Base-by-base conservation (phyloP, 2,888 invertebrate species). In the Hymenopus coronatus region DNA sequence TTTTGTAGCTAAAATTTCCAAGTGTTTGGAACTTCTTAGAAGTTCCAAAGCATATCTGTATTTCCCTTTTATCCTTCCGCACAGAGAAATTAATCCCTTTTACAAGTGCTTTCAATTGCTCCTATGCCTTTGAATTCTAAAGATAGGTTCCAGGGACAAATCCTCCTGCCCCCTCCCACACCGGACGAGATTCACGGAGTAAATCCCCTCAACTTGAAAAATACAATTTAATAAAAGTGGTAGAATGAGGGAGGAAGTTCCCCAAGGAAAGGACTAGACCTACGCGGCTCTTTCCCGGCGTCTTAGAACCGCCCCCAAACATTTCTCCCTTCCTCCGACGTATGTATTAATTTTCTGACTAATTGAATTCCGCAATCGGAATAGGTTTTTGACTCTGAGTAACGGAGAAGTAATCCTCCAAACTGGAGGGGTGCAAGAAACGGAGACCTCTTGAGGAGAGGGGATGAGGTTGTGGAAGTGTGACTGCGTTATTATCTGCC, bases 261-360 rank as follows among this genome's bases (percentile, higher is more conserved):
- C 54, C 54, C 20, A 70, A 70, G 54, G 54, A 54, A 54, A 15
- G 54, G 54, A 54, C 54, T 54, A 54, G 54, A 70, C 25, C 54
- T 25, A 70, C 54, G 54, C 54, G 54, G 54, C 54, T 54, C 54
- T 54, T 15, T 54, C 54, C 54, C 54, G 54, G 20, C 25, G 20
- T 70, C 54, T 70, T 70, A 70, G 54, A 70, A 70, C 54, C 54
- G 54, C 54, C 25, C 54, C 54, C 54, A 70, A 40, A 70, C 54
- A 4, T 70, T 25, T 25, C 54, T 70, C 54, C 54, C 54, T 70
- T 70, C 54, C 25, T 70, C 54, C 54, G 54, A 70, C 84, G 82
- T 88, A 88, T 88, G 85, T 85, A 88, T 85, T 88, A 88, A 88
- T 88, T 88, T 88, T 88, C 88, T 88, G 40, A 85, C 88, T 88